Conservation (phyloP, 2,888 invertebrate genomes). For the Allolobophora icterica region DNA sequence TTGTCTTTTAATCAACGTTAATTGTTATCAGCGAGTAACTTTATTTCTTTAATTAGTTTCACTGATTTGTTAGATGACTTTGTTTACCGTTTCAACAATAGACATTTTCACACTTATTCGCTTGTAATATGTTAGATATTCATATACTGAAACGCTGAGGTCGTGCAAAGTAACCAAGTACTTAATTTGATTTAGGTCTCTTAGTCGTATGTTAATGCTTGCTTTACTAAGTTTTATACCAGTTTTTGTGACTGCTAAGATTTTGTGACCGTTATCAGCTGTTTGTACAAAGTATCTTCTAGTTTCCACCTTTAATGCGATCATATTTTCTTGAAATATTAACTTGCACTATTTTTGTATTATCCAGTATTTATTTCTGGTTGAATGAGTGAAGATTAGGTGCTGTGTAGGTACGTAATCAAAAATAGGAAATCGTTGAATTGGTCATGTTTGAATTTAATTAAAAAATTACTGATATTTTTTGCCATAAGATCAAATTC, state of each 20-base stretch:
- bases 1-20: neutral
- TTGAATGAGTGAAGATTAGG: neutral
- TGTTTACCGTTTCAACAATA: neutral
- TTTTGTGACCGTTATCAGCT: neutral
- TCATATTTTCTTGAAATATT: neutral
- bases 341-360: neutral
- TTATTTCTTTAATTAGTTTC: too few relatives aligned
- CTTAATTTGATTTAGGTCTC: neutral
- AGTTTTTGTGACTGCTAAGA: neutral
- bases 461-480: neutral
- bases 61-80: neutral
- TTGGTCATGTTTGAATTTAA: neutral
- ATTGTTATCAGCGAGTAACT: neutral
- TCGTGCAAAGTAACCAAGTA: neutral
- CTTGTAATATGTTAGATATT: neutral
- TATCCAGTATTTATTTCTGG: neutral
- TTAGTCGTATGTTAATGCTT: neutral
- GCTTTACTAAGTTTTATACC: neutral
- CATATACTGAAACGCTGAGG: neutral
- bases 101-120: neutral
- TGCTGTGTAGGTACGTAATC: neutral
- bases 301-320: neutral
- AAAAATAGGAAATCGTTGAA: too few relatives aligned
- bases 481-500: neutral
- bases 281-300: conserved; percentile 3